Conservation (phyloP, 2,888 invertebrate species). For the Epistrophe grossulariae region DNA sequence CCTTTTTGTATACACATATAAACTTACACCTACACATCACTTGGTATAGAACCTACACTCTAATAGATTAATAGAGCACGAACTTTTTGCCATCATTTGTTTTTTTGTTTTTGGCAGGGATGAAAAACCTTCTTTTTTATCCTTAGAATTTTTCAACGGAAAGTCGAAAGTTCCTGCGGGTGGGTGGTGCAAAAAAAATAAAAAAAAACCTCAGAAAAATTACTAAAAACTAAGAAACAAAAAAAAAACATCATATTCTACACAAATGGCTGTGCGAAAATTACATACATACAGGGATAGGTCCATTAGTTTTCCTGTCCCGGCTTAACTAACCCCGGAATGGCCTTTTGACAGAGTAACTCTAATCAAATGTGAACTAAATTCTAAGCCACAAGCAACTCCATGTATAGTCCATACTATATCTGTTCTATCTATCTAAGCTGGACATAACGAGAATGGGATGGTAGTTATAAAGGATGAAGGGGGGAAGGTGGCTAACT, state of each 20-base stretch:
- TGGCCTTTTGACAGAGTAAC: slow-evolving; percentile 71
- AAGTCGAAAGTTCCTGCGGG: slow-evolving; percentile 68
- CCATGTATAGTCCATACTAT: neutral
- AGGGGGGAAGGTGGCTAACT: slow-evolving; percentile 28
- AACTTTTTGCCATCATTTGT: slow-evolving; percentile 38
- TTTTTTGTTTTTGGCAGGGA: neutral
- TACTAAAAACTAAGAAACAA: slow-evolving; percentile 37
- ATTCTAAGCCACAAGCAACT: slow-evolving; percentile 45
- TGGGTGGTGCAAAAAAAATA: neutral
- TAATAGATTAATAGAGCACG: slow-evolving; percentile 67
- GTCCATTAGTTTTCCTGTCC: slow-evolving; percentile 72
- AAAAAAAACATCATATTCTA: slow-evolving; percentile 30
- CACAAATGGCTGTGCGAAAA: slow-evolving; percentile 6
- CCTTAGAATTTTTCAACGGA: slow-evolving; percentile 49
- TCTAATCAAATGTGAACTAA: slow-evolving; percentile 66
- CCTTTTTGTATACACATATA: neutral
- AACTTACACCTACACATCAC: neutral
- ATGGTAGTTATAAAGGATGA: too few relatives aligned
- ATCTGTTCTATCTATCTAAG: slow-evolving; percentile 9
- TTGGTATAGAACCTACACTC: slow-evolving; percentile 36
- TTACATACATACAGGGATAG: slow-evolving; percentile 7
- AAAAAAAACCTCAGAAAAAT: slow-evolving; percentile 65
- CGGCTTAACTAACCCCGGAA: slow-evolving; percentile 59
- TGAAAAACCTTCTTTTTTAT: slow-evolving; percentile 10
- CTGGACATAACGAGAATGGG: neutral